Percentiles rank a stretch among this genome's conserved stretches.
Evolutionary conservation across 2,888 invertebrate genomes (phyloP).

Genomic region (Cynaeus angustus): DNA sequence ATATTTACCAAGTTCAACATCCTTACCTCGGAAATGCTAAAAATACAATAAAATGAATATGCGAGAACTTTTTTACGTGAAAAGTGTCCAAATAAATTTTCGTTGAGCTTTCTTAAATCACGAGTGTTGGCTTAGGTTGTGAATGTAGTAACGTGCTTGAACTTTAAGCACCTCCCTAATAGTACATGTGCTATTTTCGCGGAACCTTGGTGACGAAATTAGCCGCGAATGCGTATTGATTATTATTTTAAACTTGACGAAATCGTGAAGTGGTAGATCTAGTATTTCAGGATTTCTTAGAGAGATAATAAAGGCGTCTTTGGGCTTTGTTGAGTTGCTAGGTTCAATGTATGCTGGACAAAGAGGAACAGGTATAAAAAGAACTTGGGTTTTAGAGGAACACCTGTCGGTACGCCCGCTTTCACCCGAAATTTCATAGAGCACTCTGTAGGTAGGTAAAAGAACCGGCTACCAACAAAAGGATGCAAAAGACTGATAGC

Average conservation of each 20-base stretch:
- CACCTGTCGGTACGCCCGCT: conserved; percentile 46
- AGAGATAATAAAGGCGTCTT: conserved; percentile 11
- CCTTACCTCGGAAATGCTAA: conserved; percentile 57
- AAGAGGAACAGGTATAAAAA: conserved; percentile 38
- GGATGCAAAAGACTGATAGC: too few relatives aligned
- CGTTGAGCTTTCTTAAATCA: conserved; percentile 15
- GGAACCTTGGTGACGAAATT: conserved; percentile 30
- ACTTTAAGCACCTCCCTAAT: conserved; percentile 19
- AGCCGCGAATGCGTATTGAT: conserved; percentile 21
- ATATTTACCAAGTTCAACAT: conserved; percentile 59
- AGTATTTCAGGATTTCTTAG: conserved; percentile 24
- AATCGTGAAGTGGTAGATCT: conserved; percentile 2
- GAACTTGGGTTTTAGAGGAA: conserved; percentile 31
- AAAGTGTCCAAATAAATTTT: conserved; percentile 13
- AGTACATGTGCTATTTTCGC: conserved; percentile 30
- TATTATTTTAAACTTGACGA: conserved; percentile 19
- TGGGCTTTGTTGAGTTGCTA: conserved; percentile 23
- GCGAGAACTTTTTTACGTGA: conserved; percentile 26
- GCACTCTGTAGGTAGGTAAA: too few relatives aligned
- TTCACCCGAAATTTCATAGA: conserved; percentile 35
- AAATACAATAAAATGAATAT: conserved; percentile 51
- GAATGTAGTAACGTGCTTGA: conserved; percentile 19
- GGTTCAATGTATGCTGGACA: conserved; percentile 32
- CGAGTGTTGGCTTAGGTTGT: conserved; percentile 30
- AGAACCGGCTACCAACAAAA: too few relatives aligned